Percentiles rank a stretch among this genome's conserved stretches.
phyloP scores from a whole-genome alignment of 2,888 invertebrate genomes.

The Allygus modestus region DNA sequence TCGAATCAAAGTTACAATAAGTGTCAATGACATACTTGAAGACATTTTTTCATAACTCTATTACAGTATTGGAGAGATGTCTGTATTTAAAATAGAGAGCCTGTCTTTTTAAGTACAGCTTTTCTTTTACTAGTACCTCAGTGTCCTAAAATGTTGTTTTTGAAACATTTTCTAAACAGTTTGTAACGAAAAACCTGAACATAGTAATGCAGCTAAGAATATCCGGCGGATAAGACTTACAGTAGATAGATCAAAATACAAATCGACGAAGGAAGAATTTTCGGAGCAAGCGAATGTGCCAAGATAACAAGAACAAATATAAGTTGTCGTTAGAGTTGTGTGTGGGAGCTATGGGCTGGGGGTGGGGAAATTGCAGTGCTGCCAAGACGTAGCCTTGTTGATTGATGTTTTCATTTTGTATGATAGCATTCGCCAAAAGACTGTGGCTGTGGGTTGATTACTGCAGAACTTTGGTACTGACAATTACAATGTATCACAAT shows the following conservation, averaged over 20 bases:
- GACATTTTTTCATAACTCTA: too few relatives aligned
- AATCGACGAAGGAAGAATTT: conserved; percentile 15
- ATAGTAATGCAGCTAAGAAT: too few relatives aligned
- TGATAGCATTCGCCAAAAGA: neutral
- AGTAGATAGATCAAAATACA: neutral
- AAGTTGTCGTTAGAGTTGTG: conserved; percentile 38
- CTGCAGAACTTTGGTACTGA: neutral
- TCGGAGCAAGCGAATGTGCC: conserved; percentile 30
- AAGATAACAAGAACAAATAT: conserved; percentile 45
- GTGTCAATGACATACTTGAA: too few relatives aligned
- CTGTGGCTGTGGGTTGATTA: neutral
- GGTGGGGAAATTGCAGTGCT: neutral
- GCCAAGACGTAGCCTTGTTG: conserved; percentile 13
- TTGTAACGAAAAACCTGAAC: too few relatives aligned
- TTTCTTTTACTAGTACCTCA: too few relatives aligned
- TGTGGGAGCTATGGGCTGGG: neutral
- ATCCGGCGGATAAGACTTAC: neutral
- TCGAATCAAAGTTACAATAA: too few relatives aligned
- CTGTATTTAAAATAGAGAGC: too few relatives aligned
- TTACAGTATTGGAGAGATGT: too few relatives aligned
- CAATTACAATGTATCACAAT: too few relatives aligned
- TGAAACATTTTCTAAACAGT: too few relatives aligned
- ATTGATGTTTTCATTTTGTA: conserved; percentile 23
- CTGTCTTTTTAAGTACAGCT: too few relatives aligned
- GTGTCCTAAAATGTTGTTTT: too few relatives aligned